Percentiles rank a stretch among this genome's conserved stretches.
These are phyloP conservation scores for Agapetus fuscipes DNA, from an alignment of 2,888 invertebrate genomes.

Conservation along the genomic window DNA sequence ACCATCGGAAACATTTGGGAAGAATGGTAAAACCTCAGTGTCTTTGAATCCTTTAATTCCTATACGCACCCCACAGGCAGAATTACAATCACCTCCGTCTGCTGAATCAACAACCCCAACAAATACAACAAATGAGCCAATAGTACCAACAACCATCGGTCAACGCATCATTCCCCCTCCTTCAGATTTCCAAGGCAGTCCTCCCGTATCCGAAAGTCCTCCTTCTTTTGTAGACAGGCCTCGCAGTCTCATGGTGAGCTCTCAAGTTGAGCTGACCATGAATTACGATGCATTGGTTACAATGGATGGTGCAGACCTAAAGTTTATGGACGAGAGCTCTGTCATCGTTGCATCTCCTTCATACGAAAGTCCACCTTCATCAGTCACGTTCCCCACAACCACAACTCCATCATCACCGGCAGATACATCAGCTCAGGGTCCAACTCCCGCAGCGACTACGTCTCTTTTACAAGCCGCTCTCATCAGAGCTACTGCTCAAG, in stretches of 20 bases:
- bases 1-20: slow-evolving; percentile 29
- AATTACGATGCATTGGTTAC: slow-evolving; percentile 70
- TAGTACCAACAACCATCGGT: slow-evolving; percentile 44
- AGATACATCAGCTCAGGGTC: slow-evolving; percentile 32
- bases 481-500: slow-evolving; percentile 54
- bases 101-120: slow-evolving; percentile 23
- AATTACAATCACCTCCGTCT: slow-evolving; percentile 35
- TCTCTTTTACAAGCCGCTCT: slow-evolving; percentile 65
- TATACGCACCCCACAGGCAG: slow-evolving; percentile 30
- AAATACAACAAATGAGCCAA: slow-evolving; percentile 29
- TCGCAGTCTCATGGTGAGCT: slow-evolving; percentile 43
- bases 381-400: slow-evolving; percentile 48
- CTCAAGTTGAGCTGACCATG: slow-evolving; percentile 46
- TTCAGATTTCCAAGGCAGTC: slow-evolving; percentile 60
- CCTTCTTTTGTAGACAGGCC: slow-evolving; percentile 47
- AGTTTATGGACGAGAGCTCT: slow-evolving; percentile 88
- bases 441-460: slow-evolving; percentile 40
- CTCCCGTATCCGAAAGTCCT: slow-evolving; percentile 54
- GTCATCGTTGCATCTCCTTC: slow-evolving; percentile 70
- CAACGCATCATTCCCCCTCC: slow-evolving; percentile 68
- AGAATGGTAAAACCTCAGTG: not conserved
- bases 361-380: slow-evolving; percentile 67
- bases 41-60: slow-evolving; percentile 25
- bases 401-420: slow-evolving; percentile 53
- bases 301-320: slow-evolving; percentile 76